These are phyloP conservation scores for Bothrops alternatus DNA, from an alignment of 2,797 vertebrate species.

Conservation along the genomic window DNA sequence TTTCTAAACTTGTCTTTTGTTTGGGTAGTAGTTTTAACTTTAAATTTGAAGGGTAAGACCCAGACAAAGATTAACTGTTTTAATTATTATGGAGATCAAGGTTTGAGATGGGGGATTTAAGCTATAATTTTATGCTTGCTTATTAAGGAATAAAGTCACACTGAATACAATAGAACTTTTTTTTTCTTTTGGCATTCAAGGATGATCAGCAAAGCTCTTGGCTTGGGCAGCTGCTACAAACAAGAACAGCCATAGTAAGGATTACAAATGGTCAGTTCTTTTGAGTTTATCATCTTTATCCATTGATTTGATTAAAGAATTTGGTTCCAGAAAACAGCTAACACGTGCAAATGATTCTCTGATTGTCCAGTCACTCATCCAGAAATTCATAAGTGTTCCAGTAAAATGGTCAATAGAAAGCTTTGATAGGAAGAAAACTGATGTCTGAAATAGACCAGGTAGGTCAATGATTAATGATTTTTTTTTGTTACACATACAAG, in stretches of 20 bases:
- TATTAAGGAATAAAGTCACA: not conserved
- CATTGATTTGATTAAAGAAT: not conserved
- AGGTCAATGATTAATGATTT: not conserved
- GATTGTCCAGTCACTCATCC: not conserved
- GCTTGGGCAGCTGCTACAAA: not conserved
- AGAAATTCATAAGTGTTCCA: not conserved
- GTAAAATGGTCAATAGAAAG: not conserved
- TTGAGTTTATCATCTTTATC: not conserved
- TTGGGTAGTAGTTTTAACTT: conserved; percentile 6
- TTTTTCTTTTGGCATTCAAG: not conserved
- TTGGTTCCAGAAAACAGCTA: not conserved
- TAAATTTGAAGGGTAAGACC: not conserved
- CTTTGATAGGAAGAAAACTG: not conserved
- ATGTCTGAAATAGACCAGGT: not conserved
- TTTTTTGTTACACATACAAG: not conserved
- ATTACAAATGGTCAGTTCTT: not conserved
- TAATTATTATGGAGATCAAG: not conserved
- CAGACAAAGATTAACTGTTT: not conserved
- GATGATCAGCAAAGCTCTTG: not conserved
- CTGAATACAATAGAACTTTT: not conserved
- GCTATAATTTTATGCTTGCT: not conserved
- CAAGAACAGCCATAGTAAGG: not conserved
- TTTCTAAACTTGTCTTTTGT: conserved; percentile 27
- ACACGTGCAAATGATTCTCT: not conserved
- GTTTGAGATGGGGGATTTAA: not conserved